Conservation (phyloP, 2,888 invertebrate species). For the Orthosia gracilis region DNA sequence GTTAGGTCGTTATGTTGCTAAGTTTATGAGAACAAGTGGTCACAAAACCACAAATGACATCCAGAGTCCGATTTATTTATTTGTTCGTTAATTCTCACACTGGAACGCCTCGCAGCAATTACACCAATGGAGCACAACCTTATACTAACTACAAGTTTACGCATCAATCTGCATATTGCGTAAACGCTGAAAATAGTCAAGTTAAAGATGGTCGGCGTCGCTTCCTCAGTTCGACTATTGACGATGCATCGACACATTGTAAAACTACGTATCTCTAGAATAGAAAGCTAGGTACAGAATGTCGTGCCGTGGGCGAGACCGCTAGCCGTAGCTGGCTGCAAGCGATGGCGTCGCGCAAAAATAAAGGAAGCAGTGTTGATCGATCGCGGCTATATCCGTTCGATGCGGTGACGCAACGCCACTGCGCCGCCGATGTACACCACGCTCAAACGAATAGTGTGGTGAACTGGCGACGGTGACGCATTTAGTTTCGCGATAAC, state of each 20-base stretch:
- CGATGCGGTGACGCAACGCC: slow-evolving; percentile 79
- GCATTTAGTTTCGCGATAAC: slow-evolving; percentile 66
- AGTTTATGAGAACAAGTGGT: slow-evolving; percentile 21
- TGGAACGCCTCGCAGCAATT: too few species aligned
- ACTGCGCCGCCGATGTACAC: slow-evolving; percentile 58
- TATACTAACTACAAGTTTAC: too few species aligned
- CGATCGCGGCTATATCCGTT: slow-evolving; percentile 84
- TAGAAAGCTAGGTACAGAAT: slow-evolving; percentile 70
- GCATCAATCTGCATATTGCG: slow-evolving; percentile 52
- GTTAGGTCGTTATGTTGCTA: too few species aligned
- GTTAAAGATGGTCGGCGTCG: slow-evolving; percentile 54
- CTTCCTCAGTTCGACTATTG: slow-evolving; percentile 55
- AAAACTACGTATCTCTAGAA: slow-evolving; percentile 64
- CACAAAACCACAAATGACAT: slow-evolving; percentile 36
- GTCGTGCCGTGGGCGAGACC: slow-evolving; percentile 66
- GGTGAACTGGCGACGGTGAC: slow-evolving; percentile 54
- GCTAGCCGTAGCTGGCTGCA: slow-evolving; percentile 60
- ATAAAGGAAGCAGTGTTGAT: slow-evolving; percentile 80
- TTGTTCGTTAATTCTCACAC: too few species aligned
- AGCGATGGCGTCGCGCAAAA: slow-evolving; percentile 73
- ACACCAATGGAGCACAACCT: too few species aligned
- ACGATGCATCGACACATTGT: slow-evolving; percentile 62
- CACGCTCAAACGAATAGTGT: slow-evolving; percentile 62
- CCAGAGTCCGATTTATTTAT: background rate
- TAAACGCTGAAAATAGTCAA: slow-evolving; percentile 64